Base-by-base conservation (phyloP, 2,888 invertebrate species). In the Athripsodes cinereus region DNA sequence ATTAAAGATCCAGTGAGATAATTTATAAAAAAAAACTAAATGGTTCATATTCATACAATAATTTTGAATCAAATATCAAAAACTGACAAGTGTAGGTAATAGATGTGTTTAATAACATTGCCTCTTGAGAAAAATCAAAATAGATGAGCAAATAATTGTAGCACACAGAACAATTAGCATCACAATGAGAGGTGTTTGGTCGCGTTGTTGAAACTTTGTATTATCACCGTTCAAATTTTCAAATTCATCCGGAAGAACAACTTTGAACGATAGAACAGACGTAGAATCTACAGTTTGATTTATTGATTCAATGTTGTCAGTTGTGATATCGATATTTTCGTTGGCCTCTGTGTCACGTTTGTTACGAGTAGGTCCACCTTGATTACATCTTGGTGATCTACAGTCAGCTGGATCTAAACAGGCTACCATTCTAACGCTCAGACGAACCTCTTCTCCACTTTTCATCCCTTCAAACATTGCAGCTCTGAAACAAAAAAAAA, bases 401-500 rank as follows among this genome's bases (percentile, higher is more conserved):
- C 83, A 83, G 65, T 83, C 83, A 1, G 69, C 70, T 1, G 73
- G 68, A 57, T 80, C 78, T 46, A 83, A 60, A 62, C 83, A 84
- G 1, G 78, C 84, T 1, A 75, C 71, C 60, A 82, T 74, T 60
- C 76, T 75, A 60, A 82, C 78, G 47, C 76, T 79, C 62, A 84
- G 69, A 1, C 80, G 68, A 69, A 83, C 74, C 64, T 81, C 79
- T 57, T 83, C 83, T 1, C 79, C 81, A 64, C 78, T 79, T 19
- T 70, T 72, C 74, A 82, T 81, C 13, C 79, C 81, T 60, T 82
- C 80, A 65, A 84, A 83, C 73, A 82, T 76, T 46, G 82, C 79
- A 1, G 82, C 81, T 52, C 80, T 74, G 62, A 80, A 40, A 40
- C 13, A 13, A n/a, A 40, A 13, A 3, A 40, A 40, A 40, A 8